Evolutionary conservation across 92 coral and sea anemone species (phyloP).

Genomic region (Phenganax stokvisi): DNA sequence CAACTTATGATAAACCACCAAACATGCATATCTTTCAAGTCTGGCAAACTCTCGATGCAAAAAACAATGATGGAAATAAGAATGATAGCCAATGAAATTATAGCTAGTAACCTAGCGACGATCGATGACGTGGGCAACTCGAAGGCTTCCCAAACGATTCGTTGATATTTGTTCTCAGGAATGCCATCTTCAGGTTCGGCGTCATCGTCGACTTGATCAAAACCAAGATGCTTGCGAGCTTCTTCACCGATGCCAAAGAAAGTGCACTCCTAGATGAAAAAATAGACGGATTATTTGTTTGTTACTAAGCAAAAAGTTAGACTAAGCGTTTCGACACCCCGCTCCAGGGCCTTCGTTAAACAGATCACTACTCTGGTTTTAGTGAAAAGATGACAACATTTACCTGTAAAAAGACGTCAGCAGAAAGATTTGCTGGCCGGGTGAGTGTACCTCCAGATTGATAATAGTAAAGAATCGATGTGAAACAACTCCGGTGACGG

Average conservation of each 20-base stretch:
- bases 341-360: no score
- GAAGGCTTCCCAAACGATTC: conserved; percentile 67
- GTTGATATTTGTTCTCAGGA: conserved; percentile 56
- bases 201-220: conserved; percentile 47
- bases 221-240: conserved; percentile 60
- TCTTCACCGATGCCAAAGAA: conserved; percentile 80
- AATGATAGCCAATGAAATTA: conserved; percentile 66
- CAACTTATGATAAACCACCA: conserved; percentile 73
- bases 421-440: conserved; percentile 74
- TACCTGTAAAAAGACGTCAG: conserved; percentile 37
- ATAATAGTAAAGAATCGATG: conserved; percentile 86
- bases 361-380: no score
- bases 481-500: conserved; percentile 89
- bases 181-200: conserved; percentile 43
- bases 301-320: no score
- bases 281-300: no score
- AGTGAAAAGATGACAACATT: no score
- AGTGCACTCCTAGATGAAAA: conserved; percentile 69
- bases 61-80: conserved; percentile 75
- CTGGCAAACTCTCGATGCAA: conserved; percentile 87
- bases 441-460: conserved; percentile 87
- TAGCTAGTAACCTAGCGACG: conserved; percentile 65
- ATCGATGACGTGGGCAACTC: conserved; percentile 73
- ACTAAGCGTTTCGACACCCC: no score
- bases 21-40: conserved; percentile 46